Percentiles rank a stretch among this genome's conserved stretches.
These are phyloP conservation scores for Patella depressa DNA, from an alignment of 2,888 invertebrate genomes.

Conservation along the genomic window DNA sequence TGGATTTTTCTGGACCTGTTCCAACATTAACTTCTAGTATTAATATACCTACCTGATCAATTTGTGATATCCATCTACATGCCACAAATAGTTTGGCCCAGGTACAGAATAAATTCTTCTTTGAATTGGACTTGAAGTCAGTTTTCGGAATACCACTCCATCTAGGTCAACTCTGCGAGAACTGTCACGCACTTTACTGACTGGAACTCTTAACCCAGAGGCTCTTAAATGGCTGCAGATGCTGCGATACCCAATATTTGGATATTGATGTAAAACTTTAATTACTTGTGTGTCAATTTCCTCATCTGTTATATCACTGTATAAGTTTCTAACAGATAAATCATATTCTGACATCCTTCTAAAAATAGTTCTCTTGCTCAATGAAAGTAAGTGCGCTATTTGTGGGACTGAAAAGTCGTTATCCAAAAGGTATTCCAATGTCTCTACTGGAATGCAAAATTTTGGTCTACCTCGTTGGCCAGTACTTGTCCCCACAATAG, in stretches of 20 bases:
- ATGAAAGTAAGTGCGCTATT: background rate
- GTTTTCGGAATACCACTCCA: background rate
- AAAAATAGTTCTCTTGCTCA: background rate
- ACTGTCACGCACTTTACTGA: background rate
- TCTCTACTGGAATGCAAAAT: background rate
- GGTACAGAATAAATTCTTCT: background rate
- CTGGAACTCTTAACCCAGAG: background rate
- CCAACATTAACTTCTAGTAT: too few relatives aligned
- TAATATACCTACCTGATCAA: background rate
- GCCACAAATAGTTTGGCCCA: background rate
- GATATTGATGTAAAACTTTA: background rate
- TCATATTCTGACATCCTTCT: slow-evolving; percentile 1
- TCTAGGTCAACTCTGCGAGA: background rate
- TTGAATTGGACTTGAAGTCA: background rate
- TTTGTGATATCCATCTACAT: slow-evolving; percentile 1
- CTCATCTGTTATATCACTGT: background rate
- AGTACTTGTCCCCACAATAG: background rate
- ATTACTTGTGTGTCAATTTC: background rate
- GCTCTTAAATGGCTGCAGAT: background rate
- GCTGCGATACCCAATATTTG: background rate
- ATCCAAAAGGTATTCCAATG: background rate
- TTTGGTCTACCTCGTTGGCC: background rate
- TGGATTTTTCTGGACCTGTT: too few relatives aligned
- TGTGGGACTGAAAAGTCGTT: background rate
- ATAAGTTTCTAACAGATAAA: background rate